Conservation (phyloP, 2,888 invertebrate species). For the Palloptera scutellata region DNA sequence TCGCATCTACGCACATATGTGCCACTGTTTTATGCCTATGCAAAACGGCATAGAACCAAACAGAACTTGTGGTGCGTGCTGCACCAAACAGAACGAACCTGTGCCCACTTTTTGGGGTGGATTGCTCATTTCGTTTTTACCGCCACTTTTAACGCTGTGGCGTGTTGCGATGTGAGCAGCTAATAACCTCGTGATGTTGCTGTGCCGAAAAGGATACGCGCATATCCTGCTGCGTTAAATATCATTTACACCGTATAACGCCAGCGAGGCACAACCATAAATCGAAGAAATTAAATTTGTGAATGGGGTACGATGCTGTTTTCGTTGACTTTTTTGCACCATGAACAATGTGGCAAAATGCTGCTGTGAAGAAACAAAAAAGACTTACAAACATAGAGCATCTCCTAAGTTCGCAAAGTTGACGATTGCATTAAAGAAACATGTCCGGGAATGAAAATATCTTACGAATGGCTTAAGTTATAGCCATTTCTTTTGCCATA, state of each 20-base stretch:
- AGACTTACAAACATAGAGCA: too few species aligned
- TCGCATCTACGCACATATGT: too few species aligned
- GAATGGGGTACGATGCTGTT: conserved; percentile 31
- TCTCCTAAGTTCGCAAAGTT: too few species aligned
- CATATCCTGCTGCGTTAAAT: conserved; percentile 53
- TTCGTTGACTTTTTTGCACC: neutral
- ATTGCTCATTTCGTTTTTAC: conserved; percentile 15
- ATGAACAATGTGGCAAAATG: too few species aligned
- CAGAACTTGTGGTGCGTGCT: conserved; percentile 28
- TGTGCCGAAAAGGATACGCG: conserved; percentile 32
- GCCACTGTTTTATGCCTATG: conserved; percentile 37
- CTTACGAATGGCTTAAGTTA: too few species aligned
- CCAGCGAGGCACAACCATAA: conserved; percentile 39
- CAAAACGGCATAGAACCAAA: conserved; percentile 40
- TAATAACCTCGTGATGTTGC: conserved; percentile 31
- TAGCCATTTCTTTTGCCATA: too few species aligned
- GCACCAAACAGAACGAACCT: conserved; percentile 18
- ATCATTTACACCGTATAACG: conserved; percentile 42
- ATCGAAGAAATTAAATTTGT: conserved; percentile 45
- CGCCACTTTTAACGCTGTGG: conserved; percentile 2
- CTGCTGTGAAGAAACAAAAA: conserved; percentile 10
- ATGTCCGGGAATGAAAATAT: too few species aligned
- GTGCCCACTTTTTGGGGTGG: conserved; percentile 36
- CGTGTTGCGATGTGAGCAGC: conserved; percentile 30
- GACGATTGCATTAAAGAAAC: too few species aligned